A percentile compares a stretch with the other conserved stretches of the same genome.
Evolutionary conservation across 92 coral and sea anemone genomes (phyloP).

Genomic region (Porites cylindrica): DNA sequence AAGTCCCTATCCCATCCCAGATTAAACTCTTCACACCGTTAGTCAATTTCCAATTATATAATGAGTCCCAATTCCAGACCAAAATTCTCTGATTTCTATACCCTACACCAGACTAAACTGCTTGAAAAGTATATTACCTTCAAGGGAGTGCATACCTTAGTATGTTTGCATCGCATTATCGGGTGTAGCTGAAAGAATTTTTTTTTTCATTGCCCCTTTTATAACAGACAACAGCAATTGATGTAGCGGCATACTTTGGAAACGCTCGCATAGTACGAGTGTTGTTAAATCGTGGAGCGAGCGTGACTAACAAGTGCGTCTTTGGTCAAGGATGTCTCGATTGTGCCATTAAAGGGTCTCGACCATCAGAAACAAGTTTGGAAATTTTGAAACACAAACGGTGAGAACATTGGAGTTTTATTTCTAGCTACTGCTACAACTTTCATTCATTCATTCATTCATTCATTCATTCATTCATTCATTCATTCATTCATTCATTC

Average conservation of each 20-base stretch:
- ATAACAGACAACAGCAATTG: slow-evolving; percentile 63
- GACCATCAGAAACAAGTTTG: slow-evolving; percentile 65
- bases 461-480: too few species aligned
- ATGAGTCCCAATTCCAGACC: too few species aligned
- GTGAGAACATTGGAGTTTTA: slow-evolving; percentile 18
- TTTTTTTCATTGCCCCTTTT: background rate
- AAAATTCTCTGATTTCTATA: too few species aligned
- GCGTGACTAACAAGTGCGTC: slow-evolving; percentile 39
- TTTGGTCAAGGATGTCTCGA: slow-evolving; percentile 80
- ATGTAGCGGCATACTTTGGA: slow-evolving; percentile 74
- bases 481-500: too few species aligned
- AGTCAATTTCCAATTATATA: too few species aligned
- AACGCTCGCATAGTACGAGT: slow-evolving; percentile 53
- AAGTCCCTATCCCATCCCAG: too few species aligned
- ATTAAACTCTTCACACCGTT: too few species aligned
- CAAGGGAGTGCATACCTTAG: too few species aligned
- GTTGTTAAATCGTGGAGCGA: slow-evolving; percentile 76
- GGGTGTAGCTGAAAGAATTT: background rate
- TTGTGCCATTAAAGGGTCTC: slow-evolving; percentile 62
- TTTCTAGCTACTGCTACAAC: background rate
- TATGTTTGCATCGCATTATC: too few species aligned
- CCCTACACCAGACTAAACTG: too few species aligned
- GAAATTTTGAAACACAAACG: slow-evolving; percentile 79
- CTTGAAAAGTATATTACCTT: too few species aligned
- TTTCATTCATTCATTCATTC: background rate